Conservation (phyloP, 2,888 invertebrate species). For the Rhaphigaster nebulosa region DNA sequence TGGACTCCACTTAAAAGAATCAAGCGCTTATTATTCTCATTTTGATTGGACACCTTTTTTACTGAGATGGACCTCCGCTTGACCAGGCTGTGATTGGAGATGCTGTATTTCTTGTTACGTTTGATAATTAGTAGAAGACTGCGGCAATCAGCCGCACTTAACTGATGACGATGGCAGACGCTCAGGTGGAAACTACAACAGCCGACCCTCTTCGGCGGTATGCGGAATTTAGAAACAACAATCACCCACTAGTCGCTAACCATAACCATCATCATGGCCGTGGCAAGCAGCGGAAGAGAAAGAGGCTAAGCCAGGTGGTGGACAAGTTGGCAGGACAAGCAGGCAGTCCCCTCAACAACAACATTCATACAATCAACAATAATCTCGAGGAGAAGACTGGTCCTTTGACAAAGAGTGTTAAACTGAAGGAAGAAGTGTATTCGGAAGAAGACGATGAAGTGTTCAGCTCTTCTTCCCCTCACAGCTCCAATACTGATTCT, state of each 20-base stretch:
- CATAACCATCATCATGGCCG: conserved; percentile 75
- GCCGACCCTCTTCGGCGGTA: conserved; percentile 65
- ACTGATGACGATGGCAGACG: conserved; percentile 77
- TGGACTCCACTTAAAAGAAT: not conserved
- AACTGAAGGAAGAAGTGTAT: conserved; percentile 66
- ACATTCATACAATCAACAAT: conserved; percentile 69
- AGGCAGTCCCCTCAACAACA: conserved; percentile 70
- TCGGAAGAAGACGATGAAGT: conserved; percentile 73
- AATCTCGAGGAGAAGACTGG: conserved; percentile 68
- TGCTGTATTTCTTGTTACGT: not conserved
- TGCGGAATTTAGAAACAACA: conserved; percentile 72
- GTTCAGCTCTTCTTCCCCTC: conserved; percentile 73
- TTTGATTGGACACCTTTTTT: not conserved
- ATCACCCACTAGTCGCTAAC: conserved; percentile 75
- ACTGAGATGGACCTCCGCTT: not conserved
- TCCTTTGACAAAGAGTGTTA: conserved; percentile 64
- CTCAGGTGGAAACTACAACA: conserved; percentile 65
- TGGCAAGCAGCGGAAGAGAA: conserved; percentile 80
- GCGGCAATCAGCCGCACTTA: conserved; percentile 61
- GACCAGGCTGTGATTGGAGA: conserved; percentile 18
- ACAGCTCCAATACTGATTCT: conserved; percentile 72
- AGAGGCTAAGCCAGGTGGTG: conserved; percentile 83
- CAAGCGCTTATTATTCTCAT: not conserved
- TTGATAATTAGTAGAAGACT: not conserved
- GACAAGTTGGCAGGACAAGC: conserved; percentile 77